Conservation (phyloP, 2,888 invertebrate species). For the Pelosia muscerda region DNA sequence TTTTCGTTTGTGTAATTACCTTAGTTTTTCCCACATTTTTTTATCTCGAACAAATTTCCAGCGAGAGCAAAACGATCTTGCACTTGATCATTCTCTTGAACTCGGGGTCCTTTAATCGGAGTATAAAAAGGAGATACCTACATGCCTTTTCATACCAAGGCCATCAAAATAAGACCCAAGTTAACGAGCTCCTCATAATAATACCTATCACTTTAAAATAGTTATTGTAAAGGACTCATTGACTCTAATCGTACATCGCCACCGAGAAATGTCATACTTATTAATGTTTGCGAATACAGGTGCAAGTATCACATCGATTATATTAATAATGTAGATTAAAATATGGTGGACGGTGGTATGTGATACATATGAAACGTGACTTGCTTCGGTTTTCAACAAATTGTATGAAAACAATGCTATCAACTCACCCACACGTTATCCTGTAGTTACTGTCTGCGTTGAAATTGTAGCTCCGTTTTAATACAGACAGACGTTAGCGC, state of each 20-base stretch:
- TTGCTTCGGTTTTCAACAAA: not conserved
- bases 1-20: too few species aligned
- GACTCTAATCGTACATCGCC: not conserved
- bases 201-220: not conserved
- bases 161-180: too few species aligned
- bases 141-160: too few species aligned
- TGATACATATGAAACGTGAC: not conserved
- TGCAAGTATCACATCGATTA: not conserved
- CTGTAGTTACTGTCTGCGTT: not conserved
- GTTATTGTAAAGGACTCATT: not conserved
- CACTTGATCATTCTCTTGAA: too few species aligned
- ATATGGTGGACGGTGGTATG: not conserved
- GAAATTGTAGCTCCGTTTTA: not conserved
- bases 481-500: not conserved
- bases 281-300: not conserved
- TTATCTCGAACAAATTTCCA: too few species aligned
- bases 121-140: too few species aligned
- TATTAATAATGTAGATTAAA: not conserved
- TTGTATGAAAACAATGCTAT: not conserved
- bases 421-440: not conserved
- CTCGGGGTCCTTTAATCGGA: too few species aligned
- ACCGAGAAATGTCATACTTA: not conserved
- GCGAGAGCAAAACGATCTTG: too few species aligned
- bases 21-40: too few species aligned
- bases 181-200: too few species aligned